Evolutionary conservation across 1,140 invertebrate genomes (phyloP), one percentile per base, ranked within the genome.

Genomic region (Drosophila sulfurigaster): DNA sequence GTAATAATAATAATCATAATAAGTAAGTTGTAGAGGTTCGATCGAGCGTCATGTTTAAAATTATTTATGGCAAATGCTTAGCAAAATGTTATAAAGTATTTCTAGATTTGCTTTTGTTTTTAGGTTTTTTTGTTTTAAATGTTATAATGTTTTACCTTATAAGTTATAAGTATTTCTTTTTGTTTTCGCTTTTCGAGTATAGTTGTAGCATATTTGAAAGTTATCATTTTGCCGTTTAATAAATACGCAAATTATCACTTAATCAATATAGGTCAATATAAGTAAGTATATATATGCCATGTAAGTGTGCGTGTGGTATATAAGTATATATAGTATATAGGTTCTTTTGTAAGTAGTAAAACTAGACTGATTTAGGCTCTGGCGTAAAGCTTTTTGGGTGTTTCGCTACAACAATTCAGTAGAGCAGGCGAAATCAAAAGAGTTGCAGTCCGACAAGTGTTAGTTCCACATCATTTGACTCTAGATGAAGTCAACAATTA

Each of bases 221-320:
- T 79, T 82, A 60, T 80, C 56, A 49, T 71, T 76, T 75, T 54
- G 54, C 66, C 25, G 69, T 82, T 82, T 75, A 65, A 82, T 82
- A 82, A 81, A 70, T 83, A 83, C 64, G 83, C 83, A 88, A 88
- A 88, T 88, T 83, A 88, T 89, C 78, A 88, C 83, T 88, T 88
- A 88, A 88, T 88, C 67, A 83, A 83, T 88, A 87, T 78, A 75
- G 73, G 67, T 70, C 57, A 56, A 68, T 69, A 71, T 75, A 75
- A 57, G 68, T 64, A 57, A 30, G 57, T 70, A 64, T 85, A 60
- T 70, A 68, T 85, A 85, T 87, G 82, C 82, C 68, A 82, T 88
- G 83, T 80, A 72, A 75, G 80, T 88, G 80, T 79, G 73, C 67
- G 73, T 79, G 69, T 87, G 80, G 68, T 87, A 87, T 86, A 86